Conservation (phyloP, 2,888 invertebrate species). For the Sialis lutaria region DNA sequence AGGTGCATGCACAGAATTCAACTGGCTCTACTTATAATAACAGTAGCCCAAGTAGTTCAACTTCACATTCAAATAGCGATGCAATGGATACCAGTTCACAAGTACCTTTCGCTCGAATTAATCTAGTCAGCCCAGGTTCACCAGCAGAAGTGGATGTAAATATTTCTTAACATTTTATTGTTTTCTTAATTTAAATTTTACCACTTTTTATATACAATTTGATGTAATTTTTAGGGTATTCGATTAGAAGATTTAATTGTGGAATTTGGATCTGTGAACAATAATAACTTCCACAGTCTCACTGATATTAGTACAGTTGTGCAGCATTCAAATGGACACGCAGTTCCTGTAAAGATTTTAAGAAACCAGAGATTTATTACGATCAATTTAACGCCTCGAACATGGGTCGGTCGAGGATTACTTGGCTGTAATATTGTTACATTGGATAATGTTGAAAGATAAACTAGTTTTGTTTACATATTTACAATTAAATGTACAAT, state of each 20-base stretch:
- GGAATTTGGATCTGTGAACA: conserved; percentile 62
- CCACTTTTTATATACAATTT: not conserved
- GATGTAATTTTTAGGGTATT: conserved; percentile 40
- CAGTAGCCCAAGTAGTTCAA: conserved; percentile 4
- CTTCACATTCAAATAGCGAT: conserved; percentile 7
- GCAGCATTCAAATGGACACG: conserved; percentile 34
- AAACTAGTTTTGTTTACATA: conserved; percentile 11
- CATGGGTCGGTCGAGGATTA: conserved; percentile 63
- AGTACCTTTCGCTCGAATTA: conserved; percentile 48
- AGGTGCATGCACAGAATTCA: conserved; percentile 32
- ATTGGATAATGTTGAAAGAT: conserved; percentile 25
- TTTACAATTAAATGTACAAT: not conserved
- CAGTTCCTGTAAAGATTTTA: conserved; percentile 32
- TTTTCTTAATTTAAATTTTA: too few species aligned
- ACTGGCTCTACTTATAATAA: not conserved
- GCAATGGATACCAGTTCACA: not conserved
- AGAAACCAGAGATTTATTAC: conserved; percentile 32
- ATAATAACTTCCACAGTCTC: conserved; percentile 48
- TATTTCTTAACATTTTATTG: conserved; percentile 4
- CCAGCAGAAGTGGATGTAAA: conserved; percentile 71
- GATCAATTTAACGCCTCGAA: conserved; percentile 46
- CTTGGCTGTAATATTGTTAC: conserved; percentile 53
- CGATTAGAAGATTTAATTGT: conserved; percentile 48
- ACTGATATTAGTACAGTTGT: conserved; percentile 53
- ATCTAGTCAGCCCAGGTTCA: conserved; percentile 54